A percentile compares a stretch with the other conserved stretches of the same genome.
phyloP scores from a whole-genome alignment of 2,797 vertebrate species.

The Dicrostonyx torquatus region DNA sequence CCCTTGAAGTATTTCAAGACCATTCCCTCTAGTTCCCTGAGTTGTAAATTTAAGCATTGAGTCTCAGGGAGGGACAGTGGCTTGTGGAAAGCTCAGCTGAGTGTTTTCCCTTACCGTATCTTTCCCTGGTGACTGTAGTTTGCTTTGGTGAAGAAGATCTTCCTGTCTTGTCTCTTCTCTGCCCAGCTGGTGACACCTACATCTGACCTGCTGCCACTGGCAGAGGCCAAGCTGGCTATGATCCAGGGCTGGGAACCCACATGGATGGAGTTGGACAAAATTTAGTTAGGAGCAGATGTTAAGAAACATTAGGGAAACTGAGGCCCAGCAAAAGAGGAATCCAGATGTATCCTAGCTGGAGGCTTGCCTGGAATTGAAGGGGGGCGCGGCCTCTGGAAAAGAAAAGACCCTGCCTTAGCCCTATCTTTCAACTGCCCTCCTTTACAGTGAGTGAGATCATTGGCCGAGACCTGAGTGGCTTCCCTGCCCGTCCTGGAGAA shows the following conservation, averaged over 20 bases:
- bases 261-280: neutral
- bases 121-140: neutral
- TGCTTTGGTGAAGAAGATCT: neutral
- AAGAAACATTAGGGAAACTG: neutral
- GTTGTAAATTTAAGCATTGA: neutral
- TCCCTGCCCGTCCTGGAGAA: constrained; percentile 89
- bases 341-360: neutral
- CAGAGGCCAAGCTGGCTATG: neutral
- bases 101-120: neutral
- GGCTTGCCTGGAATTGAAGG: constrained; percentile 18
- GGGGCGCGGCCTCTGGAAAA: constrained; percentile 14
- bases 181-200: neutral
- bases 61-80: neutral
- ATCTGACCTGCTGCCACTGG: neutral
- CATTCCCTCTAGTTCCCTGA: neutral
- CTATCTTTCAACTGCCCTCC: constrained; percentile 67
- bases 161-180: neutral
- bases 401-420: neutral
- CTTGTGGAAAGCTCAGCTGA: neutral
- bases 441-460: constrained; percentile 94
- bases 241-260: neutral
- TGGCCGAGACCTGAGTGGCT: constrained; percentile 92
- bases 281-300: constrained; percentile 15
- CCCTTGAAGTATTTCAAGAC: constrained; percentile 15
- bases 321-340: neutral